phyloP scores from a whole-genome alignment of 2,888 invertebrate genomes.

The Meandrusa payeni region DNA sequence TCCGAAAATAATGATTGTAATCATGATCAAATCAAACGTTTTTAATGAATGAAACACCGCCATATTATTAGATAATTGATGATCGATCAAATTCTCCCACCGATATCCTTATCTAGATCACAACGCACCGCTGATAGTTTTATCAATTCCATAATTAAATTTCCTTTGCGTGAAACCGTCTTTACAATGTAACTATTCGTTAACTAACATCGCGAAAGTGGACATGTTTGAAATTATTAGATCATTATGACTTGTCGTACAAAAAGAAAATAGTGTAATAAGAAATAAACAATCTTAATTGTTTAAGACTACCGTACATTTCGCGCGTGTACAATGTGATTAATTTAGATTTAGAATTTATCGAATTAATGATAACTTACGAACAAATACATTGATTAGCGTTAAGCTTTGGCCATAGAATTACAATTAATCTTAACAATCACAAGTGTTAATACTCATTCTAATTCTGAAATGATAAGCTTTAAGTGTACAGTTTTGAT shows the following conservation, averaged over 20 bases:
- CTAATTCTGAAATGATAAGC: slow-evolving; percentile 23
- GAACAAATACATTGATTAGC: slow-evolving; percentile 12
- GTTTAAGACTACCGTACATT: slow-evolving; percentile 1
- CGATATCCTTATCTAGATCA: slow-evolving; percentile 23
- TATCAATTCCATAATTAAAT: slow-evolving; percentile 16
- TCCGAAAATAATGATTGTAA: slow-evolving; percentile 2
- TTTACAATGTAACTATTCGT: slow-evolving; percentile 13
- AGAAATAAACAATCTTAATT: slow-evolving; percentile 4
- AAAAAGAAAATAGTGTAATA: slow-evolving; percentile 11
- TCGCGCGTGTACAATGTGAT: slow-evolving; percentile 15
- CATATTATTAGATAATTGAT: slow-evolving; percentile 14
- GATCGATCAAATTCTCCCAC: slow-evolving; percentile 23
- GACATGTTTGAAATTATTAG: slow-evolving; percentile 5
- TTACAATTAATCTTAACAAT: slow-evolving; percentile 31
- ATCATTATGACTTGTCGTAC: background rate
- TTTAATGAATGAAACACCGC: slow-evolving; percentile 13
- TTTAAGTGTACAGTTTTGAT: slow-evolving; percentile 20
- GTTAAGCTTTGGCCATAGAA: slow-evolving; percentile 26
- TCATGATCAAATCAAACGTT: slow-evolving; percentile 10
- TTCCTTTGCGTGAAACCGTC: slow-evolving; percentile 12
- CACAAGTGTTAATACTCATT: slow-evolving; percentile 26
- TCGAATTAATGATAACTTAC: slow-evolving; percentile 11
- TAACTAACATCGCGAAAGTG: slow-evolving; percentile 10
- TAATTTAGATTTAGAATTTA: slow-evolving; percentile 15
- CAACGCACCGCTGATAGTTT: slow-evolving; percentile 22